Evolutionary conservation across 2,113 vertebrate genomes (phyloP).

Genomic region (Saguinus midas): DNA sequence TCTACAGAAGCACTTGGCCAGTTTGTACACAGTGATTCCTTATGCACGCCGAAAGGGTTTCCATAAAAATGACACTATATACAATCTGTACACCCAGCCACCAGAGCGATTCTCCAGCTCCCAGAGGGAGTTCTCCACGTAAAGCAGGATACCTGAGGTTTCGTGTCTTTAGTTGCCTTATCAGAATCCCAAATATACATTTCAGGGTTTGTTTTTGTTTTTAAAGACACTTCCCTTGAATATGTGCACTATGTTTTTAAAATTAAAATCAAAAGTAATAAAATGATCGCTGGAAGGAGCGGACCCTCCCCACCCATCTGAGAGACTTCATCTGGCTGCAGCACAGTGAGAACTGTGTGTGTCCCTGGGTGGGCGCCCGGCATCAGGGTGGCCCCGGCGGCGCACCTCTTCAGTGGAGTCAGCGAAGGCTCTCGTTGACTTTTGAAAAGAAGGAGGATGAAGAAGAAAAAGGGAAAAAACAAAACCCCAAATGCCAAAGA

Average conservation of each 20-base stretch:
- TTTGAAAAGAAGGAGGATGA: slow-evolving; percentile 46
- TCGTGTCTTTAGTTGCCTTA: slow-evolving; percentile 90
- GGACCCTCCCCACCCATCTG: slow-evolving; percentile 78
- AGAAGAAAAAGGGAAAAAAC: slow-evolving; percentile 51
- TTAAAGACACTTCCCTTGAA: slow-evolving; percentile 84
- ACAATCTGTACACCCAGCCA: slow-evolving; percentile 92
- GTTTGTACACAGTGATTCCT: slow-evolving; percentile 91
- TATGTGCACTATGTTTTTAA: slow-evolving; percentile 83
- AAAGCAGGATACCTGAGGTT: slow-evolving; percentile 98
- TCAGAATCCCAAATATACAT: slow-evolving; percentile 87
- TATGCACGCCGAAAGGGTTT: slow-evolving; percentile 85
- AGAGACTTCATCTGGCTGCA: slow-evolving; percentile 82
- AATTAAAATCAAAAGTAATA: slow-evolving; percentile 76
- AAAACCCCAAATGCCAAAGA: slow-evolving; percentile 31
- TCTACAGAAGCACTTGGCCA: slow-evolving; percentile 93
- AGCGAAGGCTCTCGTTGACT: slow-evolving; percentile 63
- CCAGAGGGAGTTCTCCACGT: slow-evolving; percentile 85
- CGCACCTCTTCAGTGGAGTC: slow-evolving; percentile 51
- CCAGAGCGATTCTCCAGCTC: slow-evolving; percentile 84
- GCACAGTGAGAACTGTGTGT: slow-evolving; percentile 70
- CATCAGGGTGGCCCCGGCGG: not conserved
- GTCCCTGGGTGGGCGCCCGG: not conserved
- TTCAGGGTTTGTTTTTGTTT: slow-evolving; percentile 82
- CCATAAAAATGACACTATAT: slow-evolving; percentile 92
- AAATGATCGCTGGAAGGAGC: slow-evolving; percentile 84